phyloP scores from a whole-genome alignment of 2,888 invertebrate species.

The Tiliacea citrago region DNA sequence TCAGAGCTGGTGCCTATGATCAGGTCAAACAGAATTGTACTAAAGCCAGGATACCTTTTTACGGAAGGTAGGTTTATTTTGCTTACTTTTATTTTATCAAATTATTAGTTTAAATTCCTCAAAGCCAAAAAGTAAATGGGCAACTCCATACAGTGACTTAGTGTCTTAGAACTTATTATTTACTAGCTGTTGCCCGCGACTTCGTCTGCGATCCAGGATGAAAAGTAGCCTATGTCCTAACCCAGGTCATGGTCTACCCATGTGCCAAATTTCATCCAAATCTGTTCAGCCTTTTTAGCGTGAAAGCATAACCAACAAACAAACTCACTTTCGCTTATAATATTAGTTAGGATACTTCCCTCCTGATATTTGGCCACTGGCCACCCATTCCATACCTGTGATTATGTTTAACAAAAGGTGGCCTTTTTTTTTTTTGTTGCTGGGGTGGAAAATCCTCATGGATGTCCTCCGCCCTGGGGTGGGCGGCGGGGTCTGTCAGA shows the following conservation, averaged over 20 bases:
- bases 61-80: conserved; percentile 94
- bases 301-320: too few species aligned
- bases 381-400: neutral
- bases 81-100: neutral
- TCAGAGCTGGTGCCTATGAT: conserved; percentile 99
- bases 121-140: neutral
- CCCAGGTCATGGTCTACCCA: too few species aligned
- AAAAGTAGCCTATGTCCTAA: too few species aligned
- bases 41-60: conserved; percentile 99
- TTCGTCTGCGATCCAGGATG: too few species aligned
- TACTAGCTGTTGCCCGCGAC: neutral
- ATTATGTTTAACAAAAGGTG: neutral
- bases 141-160: neutral
- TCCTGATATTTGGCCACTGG: neutral
- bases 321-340: too few species aligned
- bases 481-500: too few species aligned
- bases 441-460: too few species aligned
- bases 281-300: too few species aligned
- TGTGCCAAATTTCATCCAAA: too few species aligned
- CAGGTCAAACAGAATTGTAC: conserved; percentile 99
- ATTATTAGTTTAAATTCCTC: neutral
- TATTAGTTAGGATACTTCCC: neutral
- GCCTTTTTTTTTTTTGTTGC: too few species aligned
- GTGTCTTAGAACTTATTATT: neutral
- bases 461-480: too few species aligned